A percentile compares a stretch with the other conserved stretches of the same genome.
Conservation (phyloP, 1,140 invertebrate species). For the Antheraea pernyi region DNA sequence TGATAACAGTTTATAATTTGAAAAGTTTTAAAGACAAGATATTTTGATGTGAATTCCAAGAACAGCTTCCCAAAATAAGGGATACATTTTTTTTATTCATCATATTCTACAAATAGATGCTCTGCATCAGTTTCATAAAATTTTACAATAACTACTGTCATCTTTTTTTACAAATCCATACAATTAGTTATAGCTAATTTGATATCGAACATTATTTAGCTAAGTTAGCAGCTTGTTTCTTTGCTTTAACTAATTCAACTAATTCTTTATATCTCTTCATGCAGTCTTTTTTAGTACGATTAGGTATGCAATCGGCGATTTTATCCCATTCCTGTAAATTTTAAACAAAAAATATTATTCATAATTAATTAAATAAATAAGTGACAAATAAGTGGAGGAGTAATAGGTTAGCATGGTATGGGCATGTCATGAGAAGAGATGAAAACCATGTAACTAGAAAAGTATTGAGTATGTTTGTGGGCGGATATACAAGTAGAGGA, state of each 20-base stretch:
- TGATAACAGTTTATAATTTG: too few relatives aligned
- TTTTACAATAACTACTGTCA: background rate
- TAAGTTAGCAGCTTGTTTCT: constrained; percentile 89
- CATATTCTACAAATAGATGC: background rate
- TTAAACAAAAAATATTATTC: too few relatives aligned
- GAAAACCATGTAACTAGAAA: too few relatives aligned
- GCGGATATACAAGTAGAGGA: too few relatives aligned
- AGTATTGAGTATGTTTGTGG: too few relatives aligned
- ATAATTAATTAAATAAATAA: too few relatives aligned
- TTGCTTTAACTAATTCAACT: constrained; percentile 96
- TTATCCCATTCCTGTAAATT: constrained; percentile 98
- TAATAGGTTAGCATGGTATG: too few relatives aligned
- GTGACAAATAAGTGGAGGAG: too few relatives aligned
- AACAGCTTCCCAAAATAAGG: background rate
- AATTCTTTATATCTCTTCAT: constrained; percentile 98
- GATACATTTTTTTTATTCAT: background rate
- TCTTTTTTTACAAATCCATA: constrained; percentile 8
- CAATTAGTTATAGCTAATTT: constrained; percentile 28
- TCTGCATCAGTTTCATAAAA: background rate
- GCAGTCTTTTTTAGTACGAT: constrained; percentile 97
- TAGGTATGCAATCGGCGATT: constrained; percentile 94
- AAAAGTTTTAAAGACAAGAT: too few relatives aligned
- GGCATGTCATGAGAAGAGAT: too few relatives aligned
- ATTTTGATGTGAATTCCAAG: background rate
- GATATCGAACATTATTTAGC: constrained; percentile 61